Percentiles rank a stretch among this genome's conserved stretches.
Conservation (phyloP, 2,888 invertebrate species). For the Phengaris arion region DNA sequence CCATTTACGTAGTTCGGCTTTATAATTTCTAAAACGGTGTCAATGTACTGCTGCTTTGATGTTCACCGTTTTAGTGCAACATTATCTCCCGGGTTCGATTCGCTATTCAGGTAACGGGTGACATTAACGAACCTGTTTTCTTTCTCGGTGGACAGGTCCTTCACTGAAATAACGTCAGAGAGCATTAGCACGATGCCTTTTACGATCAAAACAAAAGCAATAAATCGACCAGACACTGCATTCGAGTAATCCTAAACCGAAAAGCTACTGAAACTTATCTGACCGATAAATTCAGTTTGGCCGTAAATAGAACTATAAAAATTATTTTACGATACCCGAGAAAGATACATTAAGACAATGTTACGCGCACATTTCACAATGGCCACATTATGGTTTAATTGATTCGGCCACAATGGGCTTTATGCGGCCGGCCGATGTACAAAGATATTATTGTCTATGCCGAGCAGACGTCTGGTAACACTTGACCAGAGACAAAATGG, state of each 20-base stretch:
- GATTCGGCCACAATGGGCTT: slow-evolving; percentile 75
- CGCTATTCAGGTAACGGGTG: slow-evolving; percentile 53
- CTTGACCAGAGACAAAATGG: slow-evolving; percentile 78
- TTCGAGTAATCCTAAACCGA: slow-evolving; percentile 60
- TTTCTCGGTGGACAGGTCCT: slow-evolving; percentile 42
- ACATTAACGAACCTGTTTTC: slow-evolving; percentile 48
- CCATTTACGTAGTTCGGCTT: slow-evolving; percentile 62
- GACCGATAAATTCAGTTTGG: slow-evolving; percentile 66
- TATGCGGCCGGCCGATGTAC: slow-evolving; percentile 62
- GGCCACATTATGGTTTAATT: slow-evolving; percentile 75
- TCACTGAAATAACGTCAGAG: slow-evolving; percentile 40
- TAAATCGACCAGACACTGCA: slow-evolving; percentile 47
- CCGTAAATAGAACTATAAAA: slow-evolving; percentile 77
- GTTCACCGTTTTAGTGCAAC: slow-evolving; percentile 61
- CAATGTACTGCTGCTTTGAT: slow-evolving; percentile 66
- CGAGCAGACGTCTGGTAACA: slow-evolving; percentile 75
- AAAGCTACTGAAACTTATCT: slow-evolving; percentile 71
- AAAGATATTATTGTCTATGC: slow-evolving; percentile 75
- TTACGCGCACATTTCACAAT: slow-evolving; percentile 70
- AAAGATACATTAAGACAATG: slow-evolving; percentile 77
- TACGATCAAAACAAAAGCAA: slow-evolving; percentile 53
- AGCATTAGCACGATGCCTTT: slow-evolving; percentile 41
- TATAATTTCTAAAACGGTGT: slow-evolving; percentile 56
- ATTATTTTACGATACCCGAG: slow-evolving; percentile 71
- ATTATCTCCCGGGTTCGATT: slow-evolving; percentile 42